phyloP scores from a whole-genome alignment of 2,888 invertebrate species.

The Ichneumoninae sp. region DNA sequence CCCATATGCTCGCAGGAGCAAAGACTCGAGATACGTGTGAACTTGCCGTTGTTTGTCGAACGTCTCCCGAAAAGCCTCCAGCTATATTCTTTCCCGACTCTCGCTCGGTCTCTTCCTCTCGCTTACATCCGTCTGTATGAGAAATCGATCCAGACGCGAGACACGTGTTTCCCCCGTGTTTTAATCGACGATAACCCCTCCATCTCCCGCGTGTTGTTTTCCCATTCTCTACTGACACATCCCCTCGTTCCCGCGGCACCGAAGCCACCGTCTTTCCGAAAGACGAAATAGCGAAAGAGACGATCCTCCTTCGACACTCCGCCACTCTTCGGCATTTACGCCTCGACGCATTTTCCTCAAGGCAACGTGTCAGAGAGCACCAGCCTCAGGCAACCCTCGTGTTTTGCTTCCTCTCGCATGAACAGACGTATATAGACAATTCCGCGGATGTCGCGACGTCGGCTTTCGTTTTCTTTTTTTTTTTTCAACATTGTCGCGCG shows the following conservation, averaged over 20 bases:
- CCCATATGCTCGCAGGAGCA: conserved; percentile 3
- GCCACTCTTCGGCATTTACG: conserved; percentile 54
- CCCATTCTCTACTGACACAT: not conserved
- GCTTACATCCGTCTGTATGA: conserved; percentile 8
- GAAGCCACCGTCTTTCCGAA: conserved; percentile 20
- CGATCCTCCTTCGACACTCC: conserved; percentile 18
- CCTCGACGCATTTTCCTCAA: conserved; percentile 41
- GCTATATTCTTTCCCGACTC: conserved; percentile 20
- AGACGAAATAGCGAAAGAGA: conserved; percentile 10
- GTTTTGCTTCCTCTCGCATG: conserved; percentile 13
- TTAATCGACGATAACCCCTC: conserved; percentile 18
- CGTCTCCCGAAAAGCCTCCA: conserved; percentile 26
- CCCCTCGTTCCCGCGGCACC: conserved; percentile 6
- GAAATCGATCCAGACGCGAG: conserved; percentile 30
- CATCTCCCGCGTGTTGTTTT: not conserved
- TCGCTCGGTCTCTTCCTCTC: not conserved
- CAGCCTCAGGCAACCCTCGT: conserved; percentile 15
- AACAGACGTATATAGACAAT: conserved; percentile 8
- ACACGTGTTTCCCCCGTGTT: conserved; percentile 4
- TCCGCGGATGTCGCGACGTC: not conserved
- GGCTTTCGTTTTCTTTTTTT: not conserved
- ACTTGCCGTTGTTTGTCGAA: conserved; percentile 57
- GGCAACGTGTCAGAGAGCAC: conserved; percentile 15
- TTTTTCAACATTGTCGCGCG: conserved; percentile 1
- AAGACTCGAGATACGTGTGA: conserved; percentile 35